Evolutionary conservation across 2,888 invertebrate genomes (phyloP).

Genomic region (Mimas tiliae): DNA sequence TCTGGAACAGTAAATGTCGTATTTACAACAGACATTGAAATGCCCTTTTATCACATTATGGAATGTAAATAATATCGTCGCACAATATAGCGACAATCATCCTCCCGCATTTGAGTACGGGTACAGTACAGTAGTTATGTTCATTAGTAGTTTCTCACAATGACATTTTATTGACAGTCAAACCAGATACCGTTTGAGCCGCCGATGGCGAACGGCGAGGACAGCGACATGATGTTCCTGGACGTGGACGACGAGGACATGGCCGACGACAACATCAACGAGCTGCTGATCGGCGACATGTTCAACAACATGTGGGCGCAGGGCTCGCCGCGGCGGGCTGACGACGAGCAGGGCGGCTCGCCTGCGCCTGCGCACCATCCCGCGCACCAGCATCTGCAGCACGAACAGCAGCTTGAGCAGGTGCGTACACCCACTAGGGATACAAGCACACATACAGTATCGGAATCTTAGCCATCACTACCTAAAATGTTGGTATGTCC

Average conservation of each 20-base stretch:
- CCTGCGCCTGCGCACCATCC: constrained; percentile 50
- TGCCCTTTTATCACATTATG: too few species aligned
- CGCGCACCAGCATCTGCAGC: constrained; percentile 49
- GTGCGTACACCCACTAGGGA: constrained; percentile 5
- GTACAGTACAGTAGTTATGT: too few species aligned
- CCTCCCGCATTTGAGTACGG: too few species aligned
- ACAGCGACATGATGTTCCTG: constrained; percentile 77
- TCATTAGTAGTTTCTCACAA: too few species aligned
- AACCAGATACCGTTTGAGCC: constrained; percentile 78
- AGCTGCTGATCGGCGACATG: constrained; percentile 87
- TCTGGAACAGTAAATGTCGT: too few species aligned
- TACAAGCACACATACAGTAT: background rate
- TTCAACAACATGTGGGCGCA: constrained; percentile 85
- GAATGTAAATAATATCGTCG: too few species aligned
- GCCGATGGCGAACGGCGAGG: constrained; percentile 77
- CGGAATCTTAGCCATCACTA: too few species aligned
- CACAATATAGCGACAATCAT: too few species aligned
- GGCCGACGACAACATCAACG: constrained; percentile 89
- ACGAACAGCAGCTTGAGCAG: constrained; percentile 42
- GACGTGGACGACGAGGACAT: constrained; percentile 78
- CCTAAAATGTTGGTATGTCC: too few species aligned
- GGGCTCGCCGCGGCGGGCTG: constrained; percentile 51
- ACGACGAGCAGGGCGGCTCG: constrained; percentile 54
- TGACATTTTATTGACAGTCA: constrained; percentile 52
- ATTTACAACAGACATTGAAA: too few species aligned